Percentiles rank a stretch among this genome's conserved stretches.
Conservation (phyloP, 2,113 vertebrate genomes). For the Willisornis vidua region DNA sequence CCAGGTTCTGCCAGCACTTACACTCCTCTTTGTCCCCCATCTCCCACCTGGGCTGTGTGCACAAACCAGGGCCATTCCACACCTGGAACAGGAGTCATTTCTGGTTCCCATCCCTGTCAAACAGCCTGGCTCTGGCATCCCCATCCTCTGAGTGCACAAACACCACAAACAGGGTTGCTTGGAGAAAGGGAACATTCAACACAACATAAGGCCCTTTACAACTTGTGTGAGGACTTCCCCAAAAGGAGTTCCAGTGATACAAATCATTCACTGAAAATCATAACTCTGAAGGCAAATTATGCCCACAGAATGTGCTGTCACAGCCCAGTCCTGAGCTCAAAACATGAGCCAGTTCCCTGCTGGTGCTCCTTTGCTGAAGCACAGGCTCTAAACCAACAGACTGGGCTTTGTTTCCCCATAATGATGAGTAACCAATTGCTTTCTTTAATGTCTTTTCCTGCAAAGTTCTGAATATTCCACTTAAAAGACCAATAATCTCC, state of each 20-base stretch:
- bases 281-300: neutral
- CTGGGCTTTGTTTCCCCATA: neutral
- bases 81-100: neutral
- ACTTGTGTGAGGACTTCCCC: neutral
- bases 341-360: neutral
- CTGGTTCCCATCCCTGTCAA: neutral
- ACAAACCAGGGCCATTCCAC: neutral
- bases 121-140: neutral
- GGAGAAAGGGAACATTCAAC: neutral
- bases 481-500: neutral
- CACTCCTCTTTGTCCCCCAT: neutral
- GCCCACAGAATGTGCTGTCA: neutral
- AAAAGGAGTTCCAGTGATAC: neutral
- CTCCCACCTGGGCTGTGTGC: neutral
- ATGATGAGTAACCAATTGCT: neutral
- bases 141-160: neutral
- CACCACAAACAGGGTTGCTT: neutral
- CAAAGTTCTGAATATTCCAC: neutral
- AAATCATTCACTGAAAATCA: neutral
- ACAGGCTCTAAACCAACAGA: neutral
- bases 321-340: neutral
- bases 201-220: neutral
- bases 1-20: neutral
- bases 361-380: neutral
- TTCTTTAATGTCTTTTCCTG: neutral